phyloP scores from a whole-genome alignment of 2,113 vertebrate genomes.

The Brevimyrus niger region DNA sequence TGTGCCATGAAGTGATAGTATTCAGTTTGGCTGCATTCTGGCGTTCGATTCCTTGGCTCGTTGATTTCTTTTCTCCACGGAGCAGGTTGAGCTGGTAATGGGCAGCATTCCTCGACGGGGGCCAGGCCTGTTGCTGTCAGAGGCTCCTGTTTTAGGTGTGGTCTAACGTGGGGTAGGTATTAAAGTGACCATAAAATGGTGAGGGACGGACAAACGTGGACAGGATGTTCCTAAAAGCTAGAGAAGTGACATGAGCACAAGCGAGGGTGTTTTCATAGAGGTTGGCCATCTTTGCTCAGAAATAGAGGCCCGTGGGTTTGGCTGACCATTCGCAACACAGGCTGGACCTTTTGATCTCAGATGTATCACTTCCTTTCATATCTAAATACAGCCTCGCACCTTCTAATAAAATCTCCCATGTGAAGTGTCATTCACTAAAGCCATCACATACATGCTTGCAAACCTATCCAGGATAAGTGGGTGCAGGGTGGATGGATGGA shows the following conservation, averaged over 20 bases:
- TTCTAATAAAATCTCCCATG: neutral
- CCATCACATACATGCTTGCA: neutral
- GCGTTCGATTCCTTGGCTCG: neutral
- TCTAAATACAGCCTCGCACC: neutral
- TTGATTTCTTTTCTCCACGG: neutral
- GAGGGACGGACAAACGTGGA: neutral
- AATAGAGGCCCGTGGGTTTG: slow-evolving; percentile 31
- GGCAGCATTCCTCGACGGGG: neutral
- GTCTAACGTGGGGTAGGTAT: neutral
- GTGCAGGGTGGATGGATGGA: neutral
- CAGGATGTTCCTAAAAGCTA: slow-evolving; percentile 23
- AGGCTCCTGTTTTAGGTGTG: neutral
- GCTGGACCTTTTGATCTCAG: slow-evolving; percentile 22
- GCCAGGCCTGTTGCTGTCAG: neutral
- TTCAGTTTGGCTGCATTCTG: neutral
- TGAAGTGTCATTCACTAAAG: neutral
- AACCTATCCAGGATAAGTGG: neutral
- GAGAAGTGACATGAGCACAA: slow-evolving; percentile 24
- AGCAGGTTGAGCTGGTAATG: neutral
- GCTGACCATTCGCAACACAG: slow-evolving; percentile 7
- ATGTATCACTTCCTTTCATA: slow-evolving; percentile 49
- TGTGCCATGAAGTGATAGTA: neutral
- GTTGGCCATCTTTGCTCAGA: slow-evolving; percentile 24
- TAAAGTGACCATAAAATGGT: neutral
- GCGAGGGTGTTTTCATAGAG: slow-evolving; percentile 37